phyloP scores from a whole-genome alignment of 2,888 invertebrate species.

The Blastobasis adustella region DNA sequence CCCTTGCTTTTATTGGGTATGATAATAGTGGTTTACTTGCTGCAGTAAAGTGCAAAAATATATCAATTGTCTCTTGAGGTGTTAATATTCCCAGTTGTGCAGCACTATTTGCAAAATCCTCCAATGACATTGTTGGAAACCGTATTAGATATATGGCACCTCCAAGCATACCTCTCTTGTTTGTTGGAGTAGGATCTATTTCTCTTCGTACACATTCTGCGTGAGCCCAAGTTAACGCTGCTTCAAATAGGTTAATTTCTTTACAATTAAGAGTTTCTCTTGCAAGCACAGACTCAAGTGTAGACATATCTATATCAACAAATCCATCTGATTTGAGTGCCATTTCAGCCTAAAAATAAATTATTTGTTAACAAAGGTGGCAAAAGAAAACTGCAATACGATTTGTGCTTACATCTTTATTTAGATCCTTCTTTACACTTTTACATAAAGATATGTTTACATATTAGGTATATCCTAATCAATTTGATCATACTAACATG shows the following conservation, averaged over 20 bases:
- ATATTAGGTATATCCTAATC: slow-evolving; percentile 40
- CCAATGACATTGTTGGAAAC: slow-evolving; percentile 94
- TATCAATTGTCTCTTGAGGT: slow-evolving; percentile 94
- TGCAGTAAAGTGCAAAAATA: slow-evolving; percentile 96
- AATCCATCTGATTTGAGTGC: slow-evolving; percentile 96
- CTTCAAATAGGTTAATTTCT: slow-evolving; percentile 92
- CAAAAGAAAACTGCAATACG: slow-evolving; percentile 74
- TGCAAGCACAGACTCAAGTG: slow-evolving; percentile 91
- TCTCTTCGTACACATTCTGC: slow-evolving; percentile 92
- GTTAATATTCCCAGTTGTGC: slow-evolving; percentile 95
- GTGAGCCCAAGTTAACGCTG: slow-evolving; percentile 93
- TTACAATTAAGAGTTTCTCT: slow-evolving; percentile 96
- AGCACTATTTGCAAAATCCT: slow-evolving; percentile 93
- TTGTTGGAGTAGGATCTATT: slow-evolving; percentile 85
- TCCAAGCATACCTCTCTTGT: slow-evolving; percentile 84
- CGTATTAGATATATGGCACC: slow-evolving; percentile 90
- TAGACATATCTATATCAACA: slow-evolving; percentile 95
- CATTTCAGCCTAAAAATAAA: slow-evolving; percentile 89
- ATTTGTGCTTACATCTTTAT: slow-evolving; percentile 59
- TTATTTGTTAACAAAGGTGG: slow-evolving; percentile 29
- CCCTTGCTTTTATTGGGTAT: slow-evolving; percentile 88
- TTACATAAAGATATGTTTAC: slow-evolving; percentile 30
- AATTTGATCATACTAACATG: slow-evolving; percentile 41
- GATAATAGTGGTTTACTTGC: slow-evolving; percentile 87
- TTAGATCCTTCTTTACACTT: slow-evolving; percentile 40